phyloP scores from a whole-genome alignment of 2,888 invertebrate genomes.

The Ochropleura leucogaster region DNA sequence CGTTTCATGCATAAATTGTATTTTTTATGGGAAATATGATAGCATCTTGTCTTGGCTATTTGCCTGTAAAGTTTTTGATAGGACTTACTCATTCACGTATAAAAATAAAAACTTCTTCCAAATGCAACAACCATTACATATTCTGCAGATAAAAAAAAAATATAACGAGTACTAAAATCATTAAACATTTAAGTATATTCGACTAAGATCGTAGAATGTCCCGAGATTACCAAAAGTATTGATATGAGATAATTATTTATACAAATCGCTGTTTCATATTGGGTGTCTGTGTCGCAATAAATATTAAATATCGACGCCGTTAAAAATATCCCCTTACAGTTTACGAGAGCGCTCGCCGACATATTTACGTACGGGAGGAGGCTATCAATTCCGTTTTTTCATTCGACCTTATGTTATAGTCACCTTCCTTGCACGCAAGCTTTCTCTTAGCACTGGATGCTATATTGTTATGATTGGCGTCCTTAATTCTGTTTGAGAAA shows the following conservation, averaged over 20 bases:
- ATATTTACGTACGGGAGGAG: slow-evolving; percentile 87
- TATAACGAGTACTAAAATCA: background rate
- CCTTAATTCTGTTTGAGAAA: slow-evolving; percentile 50
- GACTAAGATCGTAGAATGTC: slow-evolving; percentile 42
- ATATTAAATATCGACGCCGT: slow-evolving; percentile 90
- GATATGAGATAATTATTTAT: slow-evolving; percentile 81
- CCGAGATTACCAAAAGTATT: slow-evolving; percentile 68
- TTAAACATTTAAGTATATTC: slow-evolving; percentile 21
- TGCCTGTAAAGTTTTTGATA: background rate
- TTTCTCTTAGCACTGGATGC: slow-evolving; percentile 76
- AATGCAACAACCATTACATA: background rate
- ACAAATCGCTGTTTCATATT: slow-evolving; percentile 88
- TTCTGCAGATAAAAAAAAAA: background rate
- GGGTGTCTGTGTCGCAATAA: slow-evolving; percentile 89
- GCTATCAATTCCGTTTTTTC: slow-evolving; percentile 87
- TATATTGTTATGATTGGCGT: slow-evolving; percentile 67
- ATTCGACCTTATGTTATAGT: slow-evolving; percentile 75
- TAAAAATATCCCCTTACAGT: slow-evolving; percentile 90
- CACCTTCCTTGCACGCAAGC: slow-evolving; percentile 75
- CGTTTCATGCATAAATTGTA: background rate
- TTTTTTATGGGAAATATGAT: background rate
- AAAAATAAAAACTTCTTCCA: background rate
- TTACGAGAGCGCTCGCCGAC: slow-evolving; percentile 88
- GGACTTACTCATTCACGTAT: background rate
- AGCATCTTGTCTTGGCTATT: background rate